phyloP scores from a whole-genome alignment of 2,888 invertebrate genomes.

The Pherbina coryleti region DNA sequence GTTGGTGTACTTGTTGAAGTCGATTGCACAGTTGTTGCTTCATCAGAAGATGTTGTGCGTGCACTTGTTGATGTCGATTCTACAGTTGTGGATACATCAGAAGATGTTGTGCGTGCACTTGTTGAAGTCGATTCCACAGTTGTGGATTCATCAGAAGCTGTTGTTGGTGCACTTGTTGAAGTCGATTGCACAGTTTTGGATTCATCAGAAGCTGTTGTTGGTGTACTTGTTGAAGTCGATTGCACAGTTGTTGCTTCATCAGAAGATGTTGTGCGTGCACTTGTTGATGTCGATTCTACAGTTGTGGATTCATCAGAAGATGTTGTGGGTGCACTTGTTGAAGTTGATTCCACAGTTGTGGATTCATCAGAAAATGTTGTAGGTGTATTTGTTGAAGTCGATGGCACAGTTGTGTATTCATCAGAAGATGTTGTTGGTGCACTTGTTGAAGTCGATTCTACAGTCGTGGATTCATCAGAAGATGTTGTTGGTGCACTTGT shows the following conservation, averaged over 20 bases:
- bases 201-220: background rate
- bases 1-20: background rate
- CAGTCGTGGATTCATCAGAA: background rate
- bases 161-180: background rate
- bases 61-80: background rate
- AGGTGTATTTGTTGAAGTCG: background rate
- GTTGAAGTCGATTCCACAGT: background rate
- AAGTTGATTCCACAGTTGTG: background rate
- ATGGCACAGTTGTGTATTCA: background rate
- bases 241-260: background rate
- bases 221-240: background rate
- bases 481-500: background rate
- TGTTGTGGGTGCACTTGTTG: background rate
- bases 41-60: background rate
- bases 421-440: background rate
- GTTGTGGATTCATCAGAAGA: background rate
- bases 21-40: background rate
- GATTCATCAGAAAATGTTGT: background rate
- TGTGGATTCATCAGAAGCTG: background rate
- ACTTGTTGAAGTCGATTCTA: background rate
- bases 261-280: background rate
- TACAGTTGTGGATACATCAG: background rate
- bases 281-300: background rate
- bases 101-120: background rate
- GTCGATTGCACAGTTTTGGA: background rate